Percentiles rank a stretch among this genome's conserved stretches.
These are phyloP conservation scores for Euleptes europaea DNA, from an alignment of 2,113 vertebrate species.

Conservation along the genomic window DNA sequence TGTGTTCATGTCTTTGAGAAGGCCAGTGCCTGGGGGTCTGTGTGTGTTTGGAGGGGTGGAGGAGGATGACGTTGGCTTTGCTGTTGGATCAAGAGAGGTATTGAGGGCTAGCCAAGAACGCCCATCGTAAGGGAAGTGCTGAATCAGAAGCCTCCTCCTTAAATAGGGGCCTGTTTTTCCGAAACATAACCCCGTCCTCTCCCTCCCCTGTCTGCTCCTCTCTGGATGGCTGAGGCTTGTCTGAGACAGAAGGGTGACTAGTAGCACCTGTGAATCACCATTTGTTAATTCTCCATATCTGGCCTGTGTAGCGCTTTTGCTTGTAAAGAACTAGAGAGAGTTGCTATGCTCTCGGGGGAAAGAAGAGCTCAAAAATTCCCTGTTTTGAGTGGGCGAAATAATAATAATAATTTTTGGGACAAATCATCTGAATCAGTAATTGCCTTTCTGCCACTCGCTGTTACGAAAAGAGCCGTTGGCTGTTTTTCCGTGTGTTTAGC, in stretches of 20 bases:
- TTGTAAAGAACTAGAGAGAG: slow-evolving; percentile 66
- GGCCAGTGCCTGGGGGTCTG: slow-evolving; percentile 27
- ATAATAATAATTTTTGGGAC: slow-evolving; percentile 33
- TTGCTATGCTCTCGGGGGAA: slow-evolving; percentile 51
- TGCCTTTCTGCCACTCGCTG: slow-evolving; percentile 52
- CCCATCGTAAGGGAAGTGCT: slow-evolving; percentile 59
- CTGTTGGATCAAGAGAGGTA: slow-evolving; percentile 56
- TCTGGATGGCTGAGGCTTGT: slow-evolving; percentile 56
- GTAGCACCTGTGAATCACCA: slow-evolving; percentile 73
- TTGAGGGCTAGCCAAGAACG: slow-evolving; percentile 57
- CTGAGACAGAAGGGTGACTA: slow-evolving; percentile 70
- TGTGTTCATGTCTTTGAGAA: no score
- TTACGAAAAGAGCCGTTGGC: slow-evolving; percentile 54
- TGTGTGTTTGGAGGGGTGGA: slow-evolving; percentile 23
- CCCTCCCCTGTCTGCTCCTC: slow-evolving; percentile 38
- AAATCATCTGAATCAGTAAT: slow-evolving; percentile 61
- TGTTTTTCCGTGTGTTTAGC: slow-evolving; percentile 43
- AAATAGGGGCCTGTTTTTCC: slow-evolving; percentile 63
- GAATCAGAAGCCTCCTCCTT: slow-evolving; percentile 70
- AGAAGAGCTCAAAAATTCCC: slow-evolving; percentile 49
- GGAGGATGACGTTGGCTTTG: slow-evolving; percentile 33
- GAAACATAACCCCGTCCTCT: slow-evolving; percentile 49
- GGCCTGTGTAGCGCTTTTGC: slow-evolving; percentile 63
- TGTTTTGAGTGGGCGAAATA: slow-evolving; percentile 52
- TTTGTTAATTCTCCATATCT: slow-evolving; percentile 74